These are phyloP conservation scores for Ypsolopha scabrella DNA, from an alignment of 2,888 invertebrate species.

Conservation along the genomic window DNA sequence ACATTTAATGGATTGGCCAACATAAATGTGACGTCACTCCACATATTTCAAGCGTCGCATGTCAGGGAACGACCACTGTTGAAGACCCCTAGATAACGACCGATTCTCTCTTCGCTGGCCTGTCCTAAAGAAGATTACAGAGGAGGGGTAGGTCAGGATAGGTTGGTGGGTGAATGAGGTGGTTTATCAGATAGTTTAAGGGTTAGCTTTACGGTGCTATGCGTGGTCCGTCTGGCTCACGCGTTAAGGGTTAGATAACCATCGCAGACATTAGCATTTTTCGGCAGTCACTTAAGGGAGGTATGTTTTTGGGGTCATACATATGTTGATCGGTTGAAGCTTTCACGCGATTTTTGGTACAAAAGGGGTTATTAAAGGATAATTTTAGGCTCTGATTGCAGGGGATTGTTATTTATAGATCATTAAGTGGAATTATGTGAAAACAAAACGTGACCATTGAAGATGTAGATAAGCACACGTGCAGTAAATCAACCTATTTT, in stretches of 20 bases:
- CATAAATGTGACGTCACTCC: slow-evolving; percentile 67
- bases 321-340: slow-evolving; percentile 24
- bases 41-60: slow-evolving; percentile 66
- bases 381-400: background rate
- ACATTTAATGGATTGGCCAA: slow-evolving; percentile 66
- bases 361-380: slow-evolving; percentile 6
- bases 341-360: slow-evolving; percentile 37
- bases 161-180: slow-evolving; percentile 28
- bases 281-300: slow-evolving; percentile 36
- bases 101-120: background rate
- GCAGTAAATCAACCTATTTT: too few relatives aligned
- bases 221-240: slow-evolving; percentile 54
- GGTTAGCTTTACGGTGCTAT: slow-evolving; percentile 58
- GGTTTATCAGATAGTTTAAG: slow-evolving; percentile 61
- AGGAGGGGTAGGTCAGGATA: slow-evolving; percentile 18
- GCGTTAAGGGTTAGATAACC: slow-evolving; percentile 48
- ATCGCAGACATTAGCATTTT: slow-evolving; percentile 62
- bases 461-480: too few relatives aligned
- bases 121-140: background rate
- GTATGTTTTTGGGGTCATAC: slow-evolving; percentile 60
- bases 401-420: background rate
- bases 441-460: too few relatives aligned
- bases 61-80: slow-evolving; percentile 26
- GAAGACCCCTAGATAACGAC: slow-evolving; percentile 17
- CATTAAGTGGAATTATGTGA: too few relatives aligned